These are phyloP conservation scores for Heliconius congener DNA, from an alignment of 1,140 invertebrate genomes.

Conservation along the genomic window DNA sequence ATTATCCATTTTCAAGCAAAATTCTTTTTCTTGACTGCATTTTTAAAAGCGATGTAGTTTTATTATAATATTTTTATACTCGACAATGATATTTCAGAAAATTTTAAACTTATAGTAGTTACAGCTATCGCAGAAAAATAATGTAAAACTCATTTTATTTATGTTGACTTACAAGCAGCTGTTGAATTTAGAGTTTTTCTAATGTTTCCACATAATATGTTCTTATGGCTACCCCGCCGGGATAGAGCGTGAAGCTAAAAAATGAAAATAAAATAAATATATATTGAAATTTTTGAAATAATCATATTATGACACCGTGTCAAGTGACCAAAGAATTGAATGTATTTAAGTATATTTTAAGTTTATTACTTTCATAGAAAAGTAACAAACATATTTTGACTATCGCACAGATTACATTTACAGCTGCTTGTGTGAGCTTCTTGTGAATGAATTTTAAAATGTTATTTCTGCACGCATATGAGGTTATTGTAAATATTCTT, in stretches of 20 bases:
- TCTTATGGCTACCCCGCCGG: too few species aligned
- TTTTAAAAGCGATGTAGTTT: constrained; percentile 12
- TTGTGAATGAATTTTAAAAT: constrained; percentile 15
- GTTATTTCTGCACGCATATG: constrained; percentile 4
- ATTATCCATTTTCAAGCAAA: not conserved
- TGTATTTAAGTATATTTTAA: not conserved
- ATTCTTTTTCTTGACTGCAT: not conserved
- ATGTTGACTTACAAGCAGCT: constrained; percentile 5
- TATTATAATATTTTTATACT: not conserved
- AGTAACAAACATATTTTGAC: not conserved
- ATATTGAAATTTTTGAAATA: not conserved
- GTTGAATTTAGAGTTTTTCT: not conserved
- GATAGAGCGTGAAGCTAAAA: too few species aligned
- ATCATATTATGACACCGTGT: not conserved
- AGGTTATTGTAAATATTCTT: constrained; percentile 21
- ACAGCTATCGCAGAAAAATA: not conserved
- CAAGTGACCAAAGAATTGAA: constrained; percentile 2
- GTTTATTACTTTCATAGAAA: not conserved
- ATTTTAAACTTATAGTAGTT: not conserved
- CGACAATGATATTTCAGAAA: not conserved
- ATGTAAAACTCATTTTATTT: not conserved
- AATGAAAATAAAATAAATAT: too few species aligned
- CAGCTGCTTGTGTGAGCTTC: constrained; percentile 25
- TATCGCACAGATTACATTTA: constrained; percentile 12
- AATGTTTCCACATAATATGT: too few species aligned